Evolutionary conservation across 2,113 vertebrate species (phyloP), one percentile per base, ranked within the genome.

Genomic region (Grammomys surdaster): DNA sequence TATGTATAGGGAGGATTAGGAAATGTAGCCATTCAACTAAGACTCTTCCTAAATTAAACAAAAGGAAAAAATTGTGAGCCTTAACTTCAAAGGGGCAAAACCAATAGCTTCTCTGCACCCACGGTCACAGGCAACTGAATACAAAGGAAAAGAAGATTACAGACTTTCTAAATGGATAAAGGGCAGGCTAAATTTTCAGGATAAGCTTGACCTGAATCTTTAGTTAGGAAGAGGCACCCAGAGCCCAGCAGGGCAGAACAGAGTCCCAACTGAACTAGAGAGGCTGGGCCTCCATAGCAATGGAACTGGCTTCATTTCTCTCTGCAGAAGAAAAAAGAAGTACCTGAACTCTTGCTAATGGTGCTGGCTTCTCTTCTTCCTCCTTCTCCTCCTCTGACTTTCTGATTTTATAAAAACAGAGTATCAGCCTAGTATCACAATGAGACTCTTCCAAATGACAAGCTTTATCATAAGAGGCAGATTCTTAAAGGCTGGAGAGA

Each of bases 21-120:
- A 86, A 1, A 4, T 8, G 93, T 65, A 92, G 46, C 58, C 80
- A 84, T 88, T 93, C 78, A 81, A 85, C 10, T n/a, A 91, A 87
- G 40, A 73, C 20, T 89, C 28, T 73, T 84, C 78, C 76, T 89
- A 87, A 92, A 87, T 5, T 46, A 65, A 90, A 14, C 46, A 7
- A 91, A 93, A 88, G 17, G 48, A 16, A 87, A 91, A 89, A 33
- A 81, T 54, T 51, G 24, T 19, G 9, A 84, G 33, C 69, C 28
- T 85, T 85, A 92, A 78, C 16, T 88, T 92, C 60, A 89, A 84
- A 89, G 77, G 94, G 14, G 65, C 1, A 65, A 40, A 90, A 69
- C 36, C n/a, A 31, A 69, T 9, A 67, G 16, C n/a, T 84, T 96
- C 40, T 92, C 70, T 78, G 43, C 7, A n/a, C 24, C 46, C 26